Conservation (phyloP, 92 coral and sea anemone species). For the Virgularia gustaviana region DNA sequence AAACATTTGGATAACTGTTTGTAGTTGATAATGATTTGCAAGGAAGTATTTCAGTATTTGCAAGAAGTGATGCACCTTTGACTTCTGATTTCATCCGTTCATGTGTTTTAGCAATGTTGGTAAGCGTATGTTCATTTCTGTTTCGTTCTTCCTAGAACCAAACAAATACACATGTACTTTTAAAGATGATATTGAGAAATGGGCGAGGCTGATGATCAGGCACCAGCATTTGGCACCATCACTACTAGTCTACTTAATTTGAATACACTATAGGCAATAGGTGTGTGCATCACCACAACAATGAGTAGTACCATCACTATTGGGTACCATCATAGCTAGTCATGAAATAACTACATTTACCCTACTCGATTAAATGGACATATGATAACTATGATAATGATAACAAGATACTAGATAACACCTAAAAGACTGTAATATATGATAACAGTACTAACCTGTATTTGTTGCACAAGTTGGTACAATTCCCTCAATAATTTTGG, state of each 20-base stretch:
- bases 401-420: neutral
- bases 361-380: too few relatives aligned
- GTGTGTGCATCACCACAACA: too few relatives aligned
- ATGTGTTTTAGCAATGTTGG: conserved; percentile 84
- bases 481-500: conserved; percentile 89
- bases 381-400: too few relatives aligned
- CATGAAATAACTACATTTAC: too few relatives aligned
- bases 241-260: too few relatives aligned
- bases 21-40: neutral
- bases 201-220: too few relatives aligned
- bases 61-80: conserved; percentile 63
- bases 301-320: too few relatives aligned
- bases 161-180: too few relatives aligned
- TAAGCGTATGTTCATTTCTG: conserved; percentile 84
- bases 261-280: too few relatives aligned
- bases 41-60: neutral
- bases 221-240: too few relatives aligned
- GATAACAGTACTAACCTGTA: conserved; percentile 59
- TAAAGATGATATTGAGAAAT: too few relatives aligned
- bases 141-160: conserved; percentile 86
- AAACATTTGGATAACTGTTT: neutral
- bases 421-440: neutral
- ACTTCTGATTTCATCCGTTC: conserved; percentile 96
- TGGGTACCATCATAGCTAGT: too few relatives aligned
- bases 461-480: conserved; percentile 77